These are phyloP conservation scores for Orchestes rusci DNA, from an alignment of 2,888 invertebrate species.

Conservation along the genomic window DNA sequence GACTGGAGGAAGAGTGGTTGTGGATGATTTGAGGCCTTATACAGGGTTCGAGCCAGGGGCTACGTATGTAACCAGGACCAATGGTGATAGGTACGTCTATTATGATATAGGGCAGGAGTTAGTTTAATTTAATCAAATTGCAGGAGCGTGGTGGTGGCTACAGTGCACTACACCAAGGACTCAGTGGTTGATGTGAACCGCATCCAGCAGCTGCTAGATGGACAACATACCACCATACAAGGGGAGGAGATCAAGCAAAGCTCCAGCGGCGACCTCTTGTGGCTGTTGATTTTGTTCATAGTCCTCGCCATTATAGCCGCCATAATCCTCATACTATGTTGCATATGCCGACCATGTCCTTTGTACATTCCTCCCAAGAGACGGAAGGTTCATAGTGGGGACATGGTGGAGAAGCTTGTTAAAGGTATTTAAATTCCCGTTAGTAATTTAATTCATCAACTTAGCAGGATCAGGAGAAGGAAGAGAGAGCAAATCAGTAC, in stretches of 20 bases:
- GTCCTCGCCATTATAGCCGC: constrained; percentile 66
- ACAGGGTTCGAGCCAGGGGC: constrained; percentile 50
- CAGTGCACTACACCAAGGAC: constrained; percentile 58
- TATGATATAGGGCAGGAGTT: too few species aligned
- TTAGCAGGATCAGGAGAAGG: constrained; percentile 55
- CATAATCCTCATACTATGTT: constrained; percentile 68
- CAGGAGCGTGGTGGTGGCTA: constrained; percentile 66
- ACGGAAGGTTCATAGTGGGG: constrained; percentile 67
- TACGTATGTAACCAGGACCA: constrained; percentile 46
- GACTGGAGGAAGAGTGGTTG: constrained; percentile 72
- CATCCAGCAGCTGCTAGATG: constrained; percentile 54
- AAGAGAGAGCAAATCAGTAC: constrained; percentile 64
- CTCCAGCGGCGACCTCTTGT: constrained; percentile 55
- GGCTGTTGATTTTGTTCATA: constrained; percentile 71
- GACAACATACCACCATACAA: constrained; percentile 17
- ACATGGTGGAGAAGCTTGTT: constrained; percentile 58
- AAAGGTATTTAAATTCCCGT: constrained; percentile 54
- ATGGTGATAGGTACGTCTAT: constrained; percentile 55
- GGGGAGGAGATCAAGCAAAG: constrained; percentile 29
- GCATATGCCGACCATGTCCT: constrained; percentile 80
- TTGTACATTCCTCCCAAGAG: constrained; percentile 70
- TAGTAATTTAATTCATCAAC: constrained; percentile 13
- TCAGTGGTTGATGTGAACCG: constrained; percentile 65
- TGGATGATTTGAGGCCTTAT: constrained; percentile 67
- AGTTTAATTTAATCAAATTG: constrained; percentile 30